A percentile compares a stretch with the other conserved stretches of the same genome.
Conservation (phyloP, 2,113 vertebrate genomes). For the Onychostruthus taczanowskii region DNA sequence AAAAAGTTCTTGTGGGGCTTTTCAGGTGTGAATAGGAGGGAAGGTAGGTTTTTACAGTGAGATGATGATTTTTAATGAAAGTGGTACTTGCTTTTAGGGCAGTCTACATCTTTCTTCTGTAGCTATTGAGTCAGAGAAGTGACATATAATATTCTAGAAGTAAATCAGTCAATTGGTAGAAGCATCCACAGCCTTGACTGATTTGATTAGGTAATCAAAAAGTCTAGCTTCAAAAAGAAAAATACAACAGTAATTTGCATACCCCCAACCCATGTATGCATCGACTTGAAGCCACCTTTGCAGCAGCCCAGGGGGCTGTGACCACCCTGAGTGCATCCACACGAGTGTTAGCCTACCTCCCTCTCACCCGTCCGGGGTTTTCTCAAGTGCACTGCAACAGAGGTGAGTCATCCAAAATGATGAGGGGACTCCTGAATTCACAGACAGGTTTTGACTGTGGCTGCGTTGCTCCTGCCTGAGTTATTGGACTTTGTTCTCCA, state of each 20-base stretch:
- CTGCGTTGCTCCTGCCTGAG: background rate
- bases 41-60: background rate
- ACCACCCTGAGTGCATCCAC: background rate
- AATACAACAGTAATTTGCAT: background rate
- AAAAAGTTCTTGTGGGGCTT: background rate
- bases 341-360: background rate
- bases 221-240: background rate
- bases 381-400: background rate
- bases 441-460: background rate
- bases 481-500: background rate
- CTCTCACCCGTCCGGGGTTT: rapidly evolving
- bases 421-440: background rate
- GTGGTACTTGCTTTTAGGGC: background rate
- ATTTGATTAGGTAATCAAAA: background rate
- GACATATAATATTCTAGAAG: background rate
- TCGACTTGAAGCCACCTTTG: background rate
- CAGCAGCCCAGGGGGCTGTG: background rate
- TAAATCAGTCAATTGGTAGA: background rate
- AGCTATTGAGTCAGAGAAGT: background rate
- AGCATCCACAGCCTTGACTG: background rate
- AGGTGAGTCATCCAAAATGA: background rate
- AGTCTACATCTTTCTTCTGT: background rate
- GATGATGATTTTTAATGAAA: background rate
- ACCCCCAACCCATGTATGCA: rapidly evolving
- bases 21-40: background rate